Conservation (phyloP, 2,113 vertebrate species). For the Scolopax mira region DNA sequence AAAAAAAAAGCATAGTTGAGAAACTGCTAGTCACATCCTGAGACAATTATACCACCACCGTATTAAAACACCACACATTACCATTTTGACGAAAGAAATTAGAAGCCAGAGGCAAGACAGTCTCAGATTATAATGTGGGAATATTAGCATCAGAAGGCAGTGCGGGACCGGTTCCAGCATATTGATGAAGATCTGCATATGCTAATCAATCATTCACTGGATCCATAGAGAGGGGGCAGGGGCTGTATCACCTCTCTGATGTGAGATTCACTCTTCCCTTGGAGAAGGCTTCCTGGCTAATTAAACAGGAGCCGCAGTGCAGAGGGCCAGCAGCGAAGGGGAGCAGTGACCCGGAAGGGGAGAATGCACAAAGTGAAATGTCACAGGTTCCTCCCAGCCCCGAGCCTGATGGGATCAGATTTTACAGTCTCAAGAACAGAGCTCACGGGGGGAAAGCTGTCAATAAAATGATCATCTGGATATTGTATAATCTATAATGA, state of each 20-base stretch:
- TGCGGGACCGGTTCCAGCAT: not conserved
- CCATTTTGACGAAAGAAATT: conserved; percentile 25
- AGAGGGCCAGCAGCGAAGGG: not conserved
- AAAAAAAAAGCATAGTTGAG: not conserved
- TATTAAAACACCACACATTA: not conserved
- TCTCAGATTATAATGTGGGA: not conserved
- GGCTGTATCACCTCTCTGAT: not conserved
- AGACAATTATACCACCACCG: not conserved
- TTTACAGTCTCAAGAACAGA: not conserved
- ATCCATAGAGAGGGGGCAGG: not conserved
- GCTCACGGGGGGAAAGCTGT: not conserved
- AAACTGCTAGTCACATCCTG: not conserved
- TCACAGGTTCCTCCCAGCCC: not conserved
- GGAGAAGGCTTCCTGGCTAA: not conserved
- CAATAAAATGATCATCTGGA: not conserved
- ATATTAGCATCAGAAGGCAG: not conserved
- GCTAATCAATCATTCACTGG: not conserved
- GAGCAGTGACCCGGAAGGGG: not conserved
- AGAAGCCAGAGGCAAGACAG: conserved; percentile 24
- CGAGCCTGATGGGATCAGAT: not conserved
- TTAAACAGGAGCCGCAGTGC: not conserved
- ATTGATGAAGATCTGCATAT: conserved; percentile 7
- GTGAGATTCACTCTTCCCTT: not conserved
- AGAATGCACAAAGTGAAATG: not conserved
- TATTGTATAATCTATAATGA: not conserved